Evolutionary conservation across 1,140 invertebrate species (phyloP).

Genomic region (Laupala kohalensis): DNA sequence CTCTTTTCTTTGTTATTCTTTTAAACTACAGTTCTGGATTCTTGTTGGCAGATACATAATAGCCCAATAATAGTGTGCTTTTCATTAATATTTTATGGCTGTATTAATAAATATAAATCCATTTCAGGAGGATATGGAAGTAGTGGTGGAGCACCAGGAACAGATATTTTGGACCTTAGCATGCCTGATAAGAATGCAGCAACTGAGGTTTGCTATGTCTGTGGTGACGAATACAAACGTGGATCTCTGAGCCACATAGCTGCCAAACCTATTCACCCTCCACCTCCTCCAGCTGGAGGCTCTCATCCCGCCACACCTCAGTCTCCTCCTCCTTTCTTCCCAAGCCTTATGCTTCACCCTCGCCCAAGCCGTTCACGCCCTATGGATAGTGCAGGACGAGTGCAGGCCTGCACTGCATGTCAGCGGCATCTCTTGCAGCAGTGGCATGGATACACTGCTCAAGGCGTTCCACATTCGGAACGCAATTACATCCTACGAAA

Average conservation of each 20-base stretch:
- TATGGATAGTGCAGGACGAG: slow-evolving; percentile 25
- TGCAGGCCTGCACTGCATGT: slow-evolving; percentile 64
- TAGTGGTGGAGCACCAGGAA: slow-evolving; percentile 24
- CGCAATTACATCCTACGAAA: slow-evolving; percentile 67
- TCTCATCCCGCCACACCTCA: slow-evolving; percentile 27
- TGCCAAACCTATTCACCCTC: slow-evolving; percentile 34
- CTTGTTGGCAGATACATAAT: too few relatives aligned
- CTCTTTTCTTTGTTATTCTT: too few relatives aligned
- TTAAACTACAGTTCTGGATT: too few relatives aligned
- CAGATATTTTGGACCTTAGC: slow-evolving; percentile 70
- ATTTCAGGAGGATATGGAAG: slow-evolving; percentile 15
- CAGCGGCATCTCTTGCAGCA: slow-evolving; percentile 68
- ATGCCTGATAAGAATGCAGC: slow-evolving; percentile 84
- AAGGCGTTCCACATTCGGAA: slow-evolving; percentile 57
- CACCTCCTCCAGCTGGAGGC: slow-evolving; percentile 24
- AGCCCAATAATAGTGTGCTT: too few relatives aligned
- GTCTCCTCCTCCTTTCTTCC: slow-evolving; percentile 60
- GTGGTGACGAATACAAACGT: slow-evolving; percentile 71
- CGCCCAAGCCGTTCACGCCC: slow-evolving; percentile 52
- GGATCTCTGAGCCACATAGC: slow-evolving; percentile 56
- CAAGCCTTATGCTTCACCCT: slow-evolving; percentile 68
- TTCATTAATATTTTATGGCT: too few relatives aligned
- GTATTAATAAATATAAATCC: too few relatives aligned
- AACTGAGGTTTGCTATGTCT: slow-evolving; percentile 68
- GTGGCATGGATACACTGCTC: slow-evolving; percentile 51